Conservation (phyloP, 2,797 vertebrate species). For the Cephalopachus bancanus region DNA sequence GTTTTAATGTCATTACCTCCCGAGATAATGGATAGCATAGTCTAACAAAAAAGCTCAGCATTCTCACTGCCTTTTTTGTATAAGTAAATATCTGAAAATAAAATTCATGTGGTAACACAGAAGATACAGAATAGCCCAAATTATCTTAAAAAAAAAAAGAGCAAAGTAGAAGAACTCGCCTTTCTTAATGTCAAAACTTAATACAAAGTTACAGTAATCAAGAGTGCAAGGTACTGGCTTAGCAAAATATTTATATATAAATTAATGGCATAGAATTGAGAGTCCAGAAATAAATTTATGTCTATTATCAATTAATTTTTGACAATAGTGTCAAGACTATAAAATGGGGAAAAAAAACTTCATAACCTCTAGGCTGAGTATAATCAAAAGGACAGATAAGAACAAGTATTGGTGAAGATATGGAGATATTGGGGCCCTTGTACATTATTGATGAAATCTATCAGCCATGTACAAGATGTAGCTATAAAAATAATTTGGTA, state of each 20-base stretch:
- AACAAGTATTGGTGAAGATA: neutral
- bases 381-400: neutral
- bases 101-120: neutral
- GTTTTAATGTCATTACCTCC: conserved; percentile 38
- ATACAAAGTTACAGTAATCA: too few relatives aligned
- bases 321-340: neutral
- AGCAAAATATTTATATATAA: neutral
- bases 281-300: neutral
- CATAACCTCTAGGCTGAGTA: neutral
- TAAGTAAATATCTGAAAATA: neutral
- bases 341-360: neutral
- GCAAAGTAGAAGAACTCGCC: too few relatives aligned
- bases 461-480: too few relatives aligned
- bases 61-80: neutral
- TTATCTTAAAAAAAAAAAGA: neutral
- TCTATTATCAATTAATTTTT: neutral
- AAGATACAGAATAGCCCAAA: neutral
- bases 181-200: too few relatives aligned
- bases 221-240: neutral
- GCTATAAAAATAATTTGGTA: neutral
- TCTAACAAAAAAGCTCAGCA: conserved; percentile 22
- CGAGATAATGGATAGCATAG: neutral
- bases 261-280: neutral
- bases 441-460: neutral
- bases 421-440: neutral